Evolutionary conservation across 1,140 invertebrate species (phyloP), one percentile per base, ranked within the genome.

Genomic region (Neuroterus valhalla): DNA sequence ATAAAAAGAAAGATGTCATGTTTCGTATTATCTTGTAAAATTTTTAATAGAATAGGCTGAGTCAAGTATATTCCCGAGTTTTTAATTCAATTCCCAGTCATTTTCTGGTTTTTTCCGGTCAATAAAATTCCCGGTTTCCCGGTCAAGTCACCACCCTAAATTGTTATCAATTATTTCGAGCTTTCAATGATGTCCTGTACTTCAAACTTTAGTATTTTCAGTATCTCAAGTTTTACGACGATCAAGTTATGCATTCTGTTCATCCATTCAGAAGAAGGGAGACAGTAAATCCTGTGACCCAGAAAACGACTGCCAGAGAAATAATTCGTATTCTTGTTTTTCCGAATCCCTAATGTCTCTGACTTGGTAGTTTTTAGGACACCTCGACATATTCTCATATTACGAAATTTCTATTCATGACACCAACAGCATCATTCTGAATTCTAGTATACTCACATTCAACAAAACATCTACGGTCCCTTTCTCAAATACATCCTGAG

Each of bases 351-450:
- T 4, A 23, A 23, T 62, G n/a, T 26, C 55, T 38, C 14, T 62
- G 55, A 62, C 55, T 31, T n/a, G 55, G 55, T 62, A 15, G 55
- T 62, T 62, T 62, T 23, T 62, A 31, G 26, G 26, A 62, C 26
- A 26, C 55, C 55, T 62, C 55, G 23, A 31, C 55, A 44, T 21
- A 67, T 50, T 76, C 23, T 68, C 66, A 52, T 71, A 50, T 76
- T 50, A 72, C 52, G 66, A 68, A 76, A 76, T 76, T 76, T 71
- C 70, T 71, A 76, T 71, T 71, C 70, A 76, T 71, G 74, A 68
- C 45, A 48, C 46, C 69, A 72, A 52, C 62, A 71, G 74, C 70
- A 66, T 68, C 74, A 71, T 46, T 8, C 66, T 48, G 50, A 10
- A 21, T 10, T 46, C 43, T 31, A 21, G 26, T 26, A 26, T 23